Base-by-base conservation (phyloP, 2,888 invertebrate genomes). In the Leptopilina drosophilae region DNA sequence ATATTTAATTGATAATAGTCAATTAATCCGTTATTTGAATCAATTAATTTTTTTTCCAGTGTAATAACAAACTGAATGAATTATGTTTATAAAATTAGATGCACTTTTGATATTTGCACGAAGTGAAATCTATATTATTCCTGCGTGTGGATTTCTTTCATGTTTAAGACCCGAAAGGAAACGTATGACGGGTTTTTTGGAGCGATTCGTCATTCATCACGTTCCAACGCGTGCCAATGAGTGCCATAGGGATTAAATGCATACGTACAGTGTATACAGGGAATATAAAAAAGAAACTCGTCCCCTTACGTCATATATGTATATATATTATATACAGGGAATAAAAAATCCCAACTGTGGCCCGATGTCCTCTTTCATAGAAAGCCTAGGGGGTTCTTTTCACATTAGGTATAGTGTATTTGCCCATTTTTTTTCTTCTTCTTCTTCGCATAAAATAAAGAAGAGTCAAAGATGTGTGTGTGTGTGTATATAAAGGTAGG, bases 391-490 rank as follows among this genome's bases (percentile, higher is more conserved):
- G 53, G 53, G 67, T 46, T 56, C 33, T 73, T 66, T 73, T 73
- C 53, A 73, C 56, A 56, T n/a, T 73, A 73, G 64, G 66, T 49
- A 49, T 49, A 49, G 42, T 80, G 77, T 79, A 79, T 80, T 77
- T 67, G 78, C 77, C 76, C 75, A 82, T 78, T 82, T 49, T 49
- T 49, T 81, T 83, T 33, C 5, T 33, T 33, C 33, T 33, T 33
- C 33, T 33, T 33, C 33, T 33, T 33, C 33, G 33, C 33, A 81
- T 76, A 81, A 78, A 81, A 77, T 81, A 80, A 83, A 83, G 80
- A 82, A 78, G 81, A 83, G 79, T 75, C 11, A 11, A 78, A 64
- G 73, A 78, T 77, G 80, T 82, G 81, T 80, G 80, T 81, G 81
- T 80, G 81, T 80, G 80, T 81, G 81, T 80, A 80, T 81, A 81